phyloP scores from a whole-genome alignment of 1,140 invertebrate genomes.

The Arion vulgaris region DNA sequence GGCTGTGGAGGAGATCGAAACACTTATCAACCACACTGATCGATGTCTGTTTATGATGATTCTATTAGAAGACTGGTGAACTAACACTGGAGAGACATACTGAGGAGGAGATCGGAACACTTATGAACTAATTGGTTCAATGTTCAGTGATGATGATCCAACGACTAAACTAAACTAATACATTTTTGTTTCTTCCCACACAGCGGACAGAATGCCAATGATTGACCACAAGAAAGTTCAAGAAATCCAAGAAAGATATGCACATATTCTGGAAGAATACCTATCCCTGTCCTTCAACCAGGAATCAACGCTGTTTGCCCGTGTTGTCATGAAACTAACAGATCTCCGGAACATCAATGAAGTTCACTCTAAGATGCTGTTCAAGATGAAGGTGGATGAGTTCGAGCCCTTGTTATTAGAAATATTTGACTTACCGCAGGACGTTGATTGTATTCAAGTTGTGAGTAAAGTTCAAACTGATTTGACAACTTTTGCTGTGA shows the following conservation, averaged over 20 bases:
- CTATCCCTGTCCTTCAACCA: slow-evolving; percentile 52
- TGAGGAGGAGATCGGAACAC: no score
- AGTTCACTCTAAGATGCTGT: slow-evolving; percentile 68
- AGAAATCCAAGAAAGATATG: slow-evolving; percentile 64
- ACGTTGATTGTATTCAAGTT: neutral
- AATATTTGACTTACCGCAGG: slow-evolving; percentile 63
- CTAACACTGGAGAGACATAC: no score
- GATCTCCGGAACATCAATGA: slow-evolving; percentile 69
- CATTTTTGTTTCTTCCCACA: no score
- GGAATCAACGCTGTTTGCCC: slow-evolving; percentile 62
- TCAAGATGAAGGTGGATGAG: slow-evolving; percentile 65
- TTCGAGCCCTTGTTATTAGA: slow-evolving; percentile 68
- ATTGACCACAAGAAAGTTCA: slow-evolving; percentile 48
- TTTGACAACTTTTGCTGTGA: no score
- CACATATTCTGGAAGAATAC: slow-evolving; percentile 59
- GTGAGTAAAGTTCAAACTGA: no score
- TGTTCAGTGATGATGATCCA: no score
- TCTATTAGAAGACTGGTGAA: no score
- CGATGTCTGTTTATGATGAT: no score
- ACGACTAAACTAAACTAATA: no score
- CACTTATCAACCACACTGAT: no score
- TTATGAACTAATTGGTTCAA: no score
- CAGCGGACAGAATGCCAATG: slow-evolving; percentile 54
- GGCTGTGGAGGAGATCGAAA: no score
- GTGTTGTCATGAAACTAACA: slow-evolving; percentile 66